These are phyloP conservation scores for Simalia tracyae DNA, from an alignment of 2,797 vertebrate genomes.

Conservation along the genomic window DNA sequence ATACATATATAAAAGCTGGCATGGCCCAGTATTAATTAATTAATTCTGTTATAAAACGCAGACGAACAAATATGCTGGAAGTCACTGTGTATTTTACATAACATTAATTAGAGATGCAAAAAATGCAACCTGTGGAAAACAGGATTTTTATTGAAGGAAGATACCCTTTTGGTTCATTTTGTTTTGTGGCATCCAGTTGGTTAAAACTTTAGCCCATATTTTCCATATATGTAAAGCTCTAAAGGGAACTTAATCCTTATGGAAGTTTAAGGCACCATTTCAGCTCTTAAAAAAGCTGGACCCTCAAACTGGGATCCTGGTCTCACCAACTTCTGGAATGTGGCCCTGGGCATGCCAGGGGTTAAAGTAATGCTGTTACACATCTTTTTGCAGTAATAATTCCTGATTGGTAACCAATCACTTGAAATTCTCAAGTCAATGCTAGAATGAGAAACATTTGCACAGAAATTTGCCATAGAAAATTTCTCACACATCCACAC, in stretches of 20 bases:
- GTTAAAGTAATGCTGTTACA: not conserved
- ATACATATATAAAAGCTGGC: not conserved
- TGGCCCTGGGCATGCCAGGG: not conserved
- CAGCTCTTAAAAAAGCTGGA: not conserved
- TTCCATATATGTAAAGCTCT: not conserved
- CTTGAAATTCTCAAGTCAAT: not conserved
- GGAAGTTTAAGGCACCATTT: not conserved
- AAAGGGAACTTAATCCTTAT: not conserved
- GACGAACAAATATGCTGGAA: accelerated
- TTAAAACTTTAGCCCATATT: not conserved
- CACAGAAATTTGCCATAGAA: not conserved
- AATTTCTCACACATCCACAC: not conserved
- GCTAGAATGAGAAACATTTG: not conserved
- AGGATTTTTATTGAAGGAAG: not conserved
- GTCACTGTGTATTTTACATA: slow-evolving; percentile 7
- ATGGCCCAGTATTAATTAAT: not conserved
- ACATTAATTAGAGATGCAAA: slow-evolving; percentile 12
- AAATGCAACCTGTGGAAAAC: not conserved
- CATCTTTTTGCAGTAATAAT: not conserved
- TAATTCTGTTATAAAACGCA: slow-evolving; percentile 31
- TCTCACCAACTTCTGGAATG: not conserved
- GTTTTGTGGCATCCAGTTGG: not conserved
- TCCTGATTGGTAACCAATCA: not conserved
- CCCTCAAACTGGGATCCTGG: not conserved
- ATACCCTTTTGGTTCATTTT: not conserved